Conservation (phyloP, 1,140 invertebrate species). For the Tachypleus tridentatus region DNA sequence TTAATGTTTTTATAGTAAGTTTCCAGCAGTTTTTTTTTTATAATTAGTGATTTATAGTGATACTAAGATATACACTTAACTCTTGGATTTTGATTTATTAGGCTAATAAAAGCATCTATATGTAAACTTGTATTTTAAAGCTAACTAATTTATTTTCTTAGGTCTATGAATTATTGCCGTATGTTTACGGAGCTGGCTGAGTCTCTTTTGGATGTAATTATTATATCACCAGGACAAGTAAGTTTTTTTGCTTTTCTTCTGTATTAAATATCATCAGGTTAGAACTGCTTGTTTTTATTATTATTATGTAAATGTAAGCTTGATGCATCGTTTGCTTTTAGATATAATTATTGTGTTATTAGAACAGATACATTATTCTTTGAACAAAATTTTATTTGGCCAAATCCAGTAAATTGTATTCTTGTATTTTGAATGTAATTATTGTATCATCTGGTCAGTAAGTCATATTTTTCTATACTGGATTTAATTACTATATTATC, state of each 20-base stretch:
- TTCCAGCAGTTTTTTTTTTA: no score
- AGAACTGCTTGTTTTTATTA: background rate
- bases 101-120: constrained; percentile 7
- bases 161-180: constrained; percentile 80
- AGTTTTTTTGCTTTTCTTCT: constrained; percentile 2
- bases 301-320: no score
- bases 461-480: no score
- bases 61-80: no score
- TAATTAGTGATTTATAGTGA: no score
- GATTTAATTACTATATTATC: no score
- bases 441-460: no score
- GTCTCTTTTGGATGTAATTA: constrained; percentile 72
- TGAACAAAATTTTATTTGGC: background rate
- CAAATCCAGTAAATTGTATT: constrained; percentile 1
- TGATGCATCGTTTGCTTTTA: background rate
- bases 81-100: constrained; percentile 8
- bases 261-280: background rate
- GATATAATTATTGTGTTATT: constrained; percentile 8
- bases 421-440: background rate
- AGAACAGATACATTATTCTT: background rate
- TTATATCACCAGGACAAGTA: constrained; percentile 38
- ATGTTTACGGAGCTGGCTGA: constrained; percentile 92
- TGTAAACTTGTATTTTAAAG: constrained; percentile 12
- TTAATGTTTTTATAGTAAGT: no score
- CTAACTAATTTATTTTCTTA: constrained; percentile 32